Base-by-base conservation (phyloP, 92 coral and sea anemone species). In the Actinernus sp. region DNA sequence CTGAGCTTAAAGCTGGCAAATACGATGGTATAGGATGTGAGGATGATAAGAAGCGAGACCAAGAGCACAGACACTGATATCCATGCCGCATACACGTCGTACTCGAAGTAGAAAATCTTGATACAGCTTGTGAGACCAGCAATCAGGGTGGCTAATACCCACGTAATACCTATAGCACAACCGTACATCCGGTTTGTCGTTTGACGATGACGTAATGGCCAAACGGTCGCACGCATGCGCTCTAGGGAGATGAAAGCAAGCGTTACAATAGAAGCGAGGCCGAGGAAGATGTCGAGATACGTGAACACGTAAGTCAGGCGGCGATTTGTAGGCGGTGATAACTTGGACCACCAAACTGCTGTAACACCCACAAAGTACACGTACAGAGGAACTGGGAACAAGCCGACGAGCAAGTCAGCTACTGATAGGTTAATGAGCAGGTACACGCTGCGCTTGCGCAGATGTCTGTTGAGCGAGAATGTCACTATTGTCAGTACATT, bases 181-280 rank as follows among this genome's bases (percentile, higher is more conserved):
- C 55, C 55, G 41, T 79, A 79, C 16, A 41, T 55, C 21, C 55
- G 63, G 26, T 48, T 47, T 29, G 80, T 33, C 55, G 74, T 62
- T 26, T 31, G 41, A 4, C 87, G 77, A 59, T 80, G 87, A 80
- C 67, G 80, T 38, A 80, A 62, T 13, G 87, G 87, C 78, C 79
- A 80, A 0, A 65, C 80, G 24, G 77, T 80, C 25, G 87, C 87
- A 55, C 46, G 63, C 44, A 80, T 65, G 48, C 86, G 68, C 57
- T 79, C 87, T 11, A 80, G 68, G 38, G 86, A 69, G 31, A 79
- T 61, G 39, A 61, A 55, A 18, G 68, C 80, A 0, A 80, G 71
- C 36, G 70, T 80, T n/a, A 63, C 62, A 29, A 80, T 80, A 1
- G 87, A 80, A 1, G 87, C 68, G 38, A 80, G 18, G 7, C 86